These are phyloP conservation scores for Polypterus bichir DNA, from an alignment of 2,113 vertebrate genomes.

Conservation along the genomic window DNA sequence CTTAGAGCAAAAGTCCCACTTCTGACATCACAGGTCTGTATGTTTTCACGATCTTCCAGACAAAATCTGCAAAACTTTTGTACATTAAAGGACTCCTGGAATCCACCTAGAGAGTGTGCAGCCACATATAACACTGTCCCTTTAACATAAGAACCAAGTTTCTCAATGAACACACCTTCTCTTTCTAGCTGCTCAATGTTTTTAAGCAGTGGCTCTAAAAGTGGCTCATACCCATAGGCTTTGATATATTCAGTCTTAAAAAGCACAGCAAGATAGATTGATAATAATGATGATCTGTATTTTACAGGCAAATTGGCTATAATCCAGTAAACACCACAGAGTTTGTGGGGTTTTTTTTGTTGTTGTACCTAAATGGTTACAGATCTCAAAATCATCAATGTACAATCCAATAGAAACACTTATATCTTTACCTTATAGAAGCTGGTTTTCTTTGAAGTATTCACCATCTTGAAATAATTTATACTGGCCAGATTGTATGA, in stretches of 20 bases:
- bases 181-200: constrained; percentile 18
- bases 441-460: too few relatives aligned
- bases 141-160: constrained; percentile 7
- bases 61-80: constrained; percentile 19
- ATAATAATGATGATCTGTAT: constrained; percentile 12
- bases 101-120: constrained; percentile 17
- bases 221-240: constrained; percentile 12
- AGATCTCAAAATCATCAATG: too few relatives aligned
- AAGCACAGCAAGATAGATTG: constrained; percentile 15
- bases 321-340: too few relatives aligned
- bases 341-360: too few relatives aligned
- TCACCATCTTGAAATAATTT: too few relatives aligned
- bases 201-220: constrained; percentile 18
- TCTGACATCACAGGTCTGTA: constrained; percentile 14
- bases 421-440: too few relatives aligned
- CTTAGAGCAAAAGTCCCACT: constrained; percentile 10
- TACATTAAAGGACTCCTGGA: constrained; percentile 22
- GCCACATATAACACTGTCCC: constrained; percentile 16
- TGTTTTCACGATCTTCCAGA: constrained; percentile 8
- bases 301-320: neutral
- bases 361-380: too few relatives aligned
- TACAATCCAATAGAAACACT: too few relatives aligned
- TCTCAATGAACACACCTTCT: constrained; percentile 9
- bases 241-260: constrained; percentile 14
- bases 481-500: too few relatives aligned